These are phyloP conservation scores for Machimus rusticus DNA, from an alignment of 2,888 invertebrate genomes.

Conservation along the genomic window DNA sequence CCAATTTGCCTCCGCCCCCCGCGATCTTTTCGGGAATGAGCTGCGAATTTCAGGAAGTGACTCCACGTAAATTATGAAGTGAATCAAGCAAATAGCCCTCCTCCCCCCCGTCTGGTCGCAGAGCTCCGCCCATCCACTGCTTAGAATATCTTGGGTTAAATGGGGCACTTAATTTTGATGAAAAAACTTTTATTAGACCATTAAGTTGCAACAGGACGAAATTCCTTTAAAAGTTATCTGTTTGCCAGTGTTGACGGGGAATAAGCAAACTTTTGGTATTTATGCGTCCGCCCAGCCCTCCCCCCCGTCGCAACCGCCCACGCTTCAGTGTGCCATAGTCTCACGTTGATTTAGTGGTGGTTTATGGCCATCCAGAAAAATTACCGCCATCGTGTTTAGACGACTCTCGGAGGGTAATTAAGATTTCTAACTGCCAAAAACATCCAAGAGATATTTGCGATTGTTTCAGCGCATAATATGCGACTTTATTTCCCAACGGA, in stretches of 20 bases:
- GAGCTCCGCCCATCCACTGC: not conserved
- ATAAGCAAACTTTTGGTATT: conserved; percentile 31
- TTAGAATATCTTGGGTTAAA: conserved; percentile 40
- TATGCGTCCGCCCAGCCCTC: not conserved
- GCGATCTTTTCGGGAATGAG: conserved; percentile 25
- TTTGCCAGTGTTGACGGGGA: conserved; percentile 21
- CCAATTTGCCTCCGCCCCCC: not conserved
- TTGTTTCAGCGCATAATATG: not conserved
- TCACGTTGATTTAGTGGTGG: not conserved
- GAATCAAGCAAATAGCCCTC: conserved; percentile 17
- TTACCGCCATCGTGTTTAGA: not conserved
- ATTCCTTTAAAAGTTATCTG: conserved; percentile 37
- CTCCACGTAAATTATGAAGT: conserved; percentile 35
- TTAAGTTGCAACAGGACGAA: conserved; percentile 38
- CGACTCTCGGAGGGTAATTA: not conserved
- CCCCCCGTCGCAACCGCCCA: not conserved
- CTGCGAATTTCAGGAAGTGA: conserved; percentile 34
- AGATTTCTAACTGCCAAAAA: not conserved
- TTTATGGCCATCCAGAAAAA: not conserved
- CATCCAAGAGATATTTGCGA: not conserved
- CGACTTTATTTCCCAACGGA: not conserved
- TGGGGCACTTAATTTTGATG: conserved; percentile 41
- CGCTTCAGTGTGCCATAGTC: not conserved
- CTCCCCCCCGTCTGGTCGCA: not conserved
- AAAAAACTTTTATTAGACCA: conserved; percentile 38